Evolutionary conservation across 2,888 invertebrate genomes (phyloP).

Genomic region (Petrolisthes manimaculis): DNA sequence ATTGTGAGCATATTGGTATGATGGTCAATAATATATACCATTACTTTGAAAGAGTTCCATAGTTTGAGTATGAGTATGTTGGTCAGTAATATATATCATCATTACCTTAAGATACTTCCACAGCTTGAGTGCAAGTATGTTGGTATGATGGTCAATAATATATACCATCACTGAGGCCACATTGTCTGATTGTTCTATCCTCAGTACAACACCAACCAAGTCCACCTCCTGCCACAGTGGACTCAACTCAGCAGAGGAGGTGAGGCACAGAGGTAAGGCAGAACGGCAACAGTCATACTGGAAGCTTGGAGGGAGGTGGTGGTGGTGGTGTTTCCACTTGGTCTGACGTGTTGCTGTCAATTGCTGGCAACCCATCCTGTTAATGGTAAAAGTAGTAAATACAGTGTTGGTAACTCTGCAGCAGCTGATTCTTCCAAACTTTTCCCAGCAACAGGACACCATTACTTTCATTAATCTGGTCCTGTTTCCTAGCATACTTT

Average conservation of each 20-base stretch:
- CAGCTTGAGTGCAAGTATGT: background rate
- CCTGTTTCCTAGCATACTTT: too few species aligned
- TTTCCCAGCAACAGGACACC: too few species aligned
- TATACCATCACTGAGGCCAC: background rate
- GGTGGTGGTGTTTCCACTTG: background rate
- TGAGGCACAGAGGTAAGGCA: background rate
- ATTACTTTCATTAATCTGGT: too few species aligned
- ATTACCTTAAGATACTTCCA: background rate
- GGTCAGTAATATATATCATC: too few species aligned
- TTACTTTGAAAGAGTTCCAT: too few species aligned
- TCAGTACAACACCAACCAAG: background rate
- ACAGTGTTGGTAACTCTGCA: too few species aligned
- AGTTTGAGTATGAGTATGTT: too few species aligned
- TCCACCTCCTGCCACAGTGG: conserved; percentile 1
- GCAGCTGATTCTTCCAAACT: too few species aligned
- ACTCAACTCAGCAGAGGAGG: background rate
- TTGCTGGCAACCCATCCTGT: background rate
- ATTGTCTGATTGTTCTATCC: background rate
- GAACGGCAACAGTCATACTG: background rate
- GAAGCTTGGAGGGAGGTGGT: background rate
- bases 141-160: background rate
- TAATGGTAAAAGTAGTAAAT: background rate
- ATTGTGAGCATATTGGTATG: background rate
- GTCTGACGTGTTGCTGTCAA: background rate
- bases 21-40: background rate